Base-by-base conservation (phyloP, 2,113 vertebrate species). In the Parus major region DNA sequence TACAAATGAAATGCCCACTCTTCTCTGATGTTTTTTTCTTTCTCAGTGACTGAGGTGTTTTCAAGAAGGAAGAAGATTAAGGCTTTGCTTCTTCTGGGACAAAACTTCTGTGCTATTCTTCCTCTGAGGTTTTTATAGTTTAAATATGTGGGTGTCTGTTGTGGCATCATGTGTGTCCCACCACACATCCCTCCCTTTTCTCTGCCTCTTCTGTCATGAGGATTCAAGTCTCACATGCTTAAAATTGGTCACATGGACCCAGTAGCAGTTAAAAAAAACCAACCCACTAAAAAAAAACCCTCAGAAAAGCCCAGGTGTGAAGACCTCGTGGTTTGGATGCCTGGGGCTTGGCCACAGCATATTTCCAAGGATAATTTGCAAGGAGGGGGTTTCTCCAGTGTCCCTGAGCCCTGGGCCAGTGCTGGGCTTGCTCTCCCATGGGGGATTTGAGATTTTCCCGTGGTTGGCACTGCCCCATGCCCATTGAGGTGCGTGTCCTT, bases 401-500 rank as follows among this genome's bases (percentile, higher is more conserved):
- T 19, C 53, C 23, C 29, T 27, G 24, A 1, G 15, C 20, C 13
- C 39, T 25, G 15, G 35, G 22, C 33, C 1, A 0, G 44, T 21
- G 53, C 59, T 71, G 36, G 61, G 35, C 72, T 82, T 88, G 17
- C n/a, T 33, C 27, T 82, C 9, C 33, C 50, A 3, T 0, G 4
- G 33, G 64, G 50, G 27, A 49, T 53, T 75, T 90, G 82, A 65
- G 68, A 6, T 90, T 90, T 94, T 75, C 53, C 18, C 1, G 0
- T 24, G 49, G 35, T 60, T 66, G 52, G 47, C 41, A 14, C 24
- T 71, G 55, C 29, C 25, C 41, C 2, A 0, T 29, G 29, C 29
- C 77, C 1, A 0, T 33, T 66, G 36, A 61, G 42, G 13, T 66
- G 25, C 0, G 0, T 56, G 29, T 50, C 22, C 46, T 46, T 12